phyloP scores from a whole-genome alignment of 2,113 vertebrate genomes.

The Nothobranchius kuhntae region DNA sequence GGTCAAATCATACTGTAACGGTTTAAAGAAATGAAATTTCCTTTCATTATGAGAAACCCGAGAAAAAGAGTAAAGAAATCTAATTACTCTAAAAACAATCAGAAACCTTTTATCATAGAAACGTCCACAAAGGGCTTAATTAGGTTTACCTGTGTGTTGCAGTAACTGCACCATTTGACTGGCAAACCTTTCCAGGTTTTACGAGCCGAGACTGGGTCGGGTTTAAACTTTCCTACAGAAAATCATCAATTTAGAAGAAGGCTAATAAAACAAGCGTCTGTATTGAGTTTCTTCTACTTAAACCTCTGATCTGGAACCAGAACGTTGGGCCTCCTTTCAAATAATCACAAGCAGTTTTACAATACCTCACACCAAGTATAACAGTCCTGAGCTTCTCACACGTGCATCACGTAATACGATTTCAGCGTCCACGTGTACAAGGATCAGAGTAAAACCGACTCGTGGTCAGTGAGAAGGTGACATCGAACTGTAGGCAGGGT shows the following conservation, averaged over 20 bases:
- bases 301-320: conserved; percentile 57
- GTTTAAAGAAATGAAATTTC: conserved; percentile 41
- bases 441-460: conserved; percentile 63
- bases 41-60: conserved; percentile 51
- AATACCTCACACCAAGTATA: conserved; percentile 66
- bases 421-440: conserved; percentile 53
- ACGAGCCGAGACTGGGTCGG: conserved; percentile 21
- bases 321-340: conserved; percentile 61
- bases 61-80: conserved; percentile 56
- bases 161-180: conserved; percentile 16
- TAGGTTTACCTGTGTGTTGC: conserved; percentile 16
- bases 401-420: conserved; percentile 64
- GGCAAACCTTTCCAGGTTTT: conserved; percentile 5
- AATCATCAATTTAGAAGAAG: conserved; percentile 48
- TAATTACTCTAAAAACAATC: conserved; percentile 48
- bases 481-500: conserved; percentile 5
- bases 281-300: conserved; percentile 46
- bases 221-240: conserved; percentile 43
- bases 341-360: conserved; percentile 68
- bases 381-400: conserved; percentile 59
- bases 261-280: conserved; percentile 63
- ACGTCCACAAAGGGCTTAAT: conserved; percentile 51
- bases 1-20: conserved; percentile 53
- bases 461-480: conserved; percentile 50
- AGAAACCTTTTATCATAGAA: conserved; percentile 37